A percentile compares a stretch with the other conserved stretches of the same genome.
These are phyloP conservation scores for Halcyon smyrnensis DNA, from an alignment of 2,797 vertebrate species.

Conservation along the genomic window DNA sequence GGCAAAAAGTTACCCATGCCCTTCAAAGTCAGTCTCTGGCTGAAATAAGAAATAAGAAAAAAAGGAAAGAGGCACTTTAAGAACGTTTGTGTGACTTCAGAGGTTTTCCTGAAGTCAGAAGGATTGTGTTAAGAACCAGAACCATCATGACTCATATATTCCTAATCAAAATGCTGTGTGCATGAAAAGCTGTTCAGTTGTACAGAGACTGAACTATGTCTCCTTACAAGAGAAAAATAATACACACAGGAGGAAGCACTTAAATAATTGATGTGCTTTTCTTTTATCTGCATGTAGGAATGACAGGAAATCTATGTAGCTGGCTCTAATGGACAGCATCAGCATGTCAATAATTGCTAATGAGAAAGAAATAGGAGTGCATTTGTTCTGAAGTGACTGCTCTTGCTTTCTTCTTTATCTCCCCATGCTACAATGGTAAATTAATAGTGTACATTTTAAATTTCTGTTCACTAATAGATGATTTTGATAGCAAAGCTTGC, in stretches of 20 bases:
- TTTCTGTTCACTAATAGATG: neutral
- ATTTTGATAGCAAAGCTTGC: neutral
- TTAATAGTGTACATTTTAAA: neutral
- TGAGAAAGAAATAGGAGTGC: neutral
- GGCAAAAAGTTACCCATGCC: neutral
- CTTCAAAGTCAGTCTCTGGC: neutral
- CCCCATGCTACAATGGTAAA: neutral
- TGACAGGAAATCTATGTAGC: conserved; percentile 61
- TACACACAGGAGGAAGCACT: conserved; percentile 9
- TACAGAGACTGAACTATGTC: neutral
- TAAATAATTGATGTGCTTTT: conserved; percentile 66
- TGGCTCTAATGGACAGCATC: conserved; percentile 57
- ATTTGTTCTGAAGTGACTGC: conserved; percentile 23
- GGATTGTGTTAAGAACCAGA: conserved; percentile 30
- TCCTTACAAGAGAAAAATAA: conserved; percentile 65
- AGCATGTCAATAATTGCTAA: conserved; percentile 55
- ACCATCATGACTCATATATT: conserved; percentile 33
- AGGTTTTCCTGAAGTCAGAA: conserved; percentile 30
- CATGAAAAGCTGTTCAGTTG: neutral
- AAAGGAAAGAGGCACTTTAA: conserved; percentile 20
- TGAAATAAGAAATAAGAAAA: neutral
- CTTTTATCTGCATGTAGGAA: conserved; percentile 38
- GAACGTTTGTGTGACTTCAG: conserved; percentile 32
- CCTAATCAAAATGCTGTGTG: conserved; percentile 58
- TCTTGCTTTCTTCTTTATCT: conserved; percentile 27